phyloP scores from a whole-genome alignment of 2,888 invertebrate genomes.

The Clepsis dumicolana region DNA sequence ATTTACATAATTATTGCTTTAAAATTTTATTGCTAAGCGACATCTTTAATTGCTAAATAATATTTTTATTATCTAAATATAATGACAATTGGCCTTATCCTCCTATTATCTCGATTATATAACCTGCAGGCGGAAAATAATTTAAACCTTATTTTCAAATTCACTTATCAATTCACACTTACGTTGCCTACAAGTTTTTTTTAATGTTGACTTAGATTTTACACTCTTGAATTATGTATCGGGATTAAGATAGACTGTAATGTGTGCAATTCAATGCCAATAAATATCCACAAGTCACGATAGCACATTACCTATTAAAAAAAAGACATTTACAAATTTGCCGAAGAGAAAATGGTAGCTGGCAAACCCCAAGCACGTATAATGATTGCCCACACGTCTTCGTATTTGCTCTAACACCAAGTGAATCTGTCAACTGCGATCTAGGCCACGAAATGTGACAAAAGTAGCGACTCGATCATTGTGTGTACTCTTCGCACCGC shows the following conservation, averaged over 20 bases:
- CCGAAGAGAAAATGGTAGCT: constrained; percentile 36
- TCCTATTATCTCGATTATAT: neutral
- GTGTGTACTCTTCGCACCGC: constrained; percentile 66
- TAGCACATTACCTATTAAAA: neutral
- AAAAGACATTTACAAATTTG: neutral
- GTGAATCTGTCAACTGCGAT: constrained; percentile 44
- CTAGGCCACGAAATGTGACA: constrained; percentile 58
- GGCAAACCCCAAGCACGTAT: constrained; percentile 26
- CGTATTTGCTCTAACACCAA: constrained; percentile 36
- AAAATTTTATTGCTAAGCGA: neutral
- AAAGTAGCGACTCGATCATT: constrained; percentile 68
- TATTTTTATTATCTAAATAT: neutral
- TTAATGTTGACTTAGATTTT: neutral
- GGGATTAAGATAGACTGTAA: neutral
- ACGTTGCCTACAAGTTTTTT: neutral
- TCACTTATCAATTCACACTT: neutral
- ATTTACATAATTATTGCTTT: neutral
- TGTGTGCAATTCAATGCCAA: neutral
- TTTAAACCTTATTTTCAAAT: neutral
- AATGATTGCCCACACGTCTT: constrained; percentile 30
- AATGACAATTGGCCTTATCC: neutral
- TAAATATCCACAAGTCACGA: neutral
- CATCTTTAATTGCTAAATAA: no score
- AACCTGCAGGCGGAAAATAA: neutral
- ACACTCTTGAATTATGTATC: neutral